phyloP scores from a whole-genome alignment of 2,888 invertebrate genomes.

The Rhagium mordax region DNA sequence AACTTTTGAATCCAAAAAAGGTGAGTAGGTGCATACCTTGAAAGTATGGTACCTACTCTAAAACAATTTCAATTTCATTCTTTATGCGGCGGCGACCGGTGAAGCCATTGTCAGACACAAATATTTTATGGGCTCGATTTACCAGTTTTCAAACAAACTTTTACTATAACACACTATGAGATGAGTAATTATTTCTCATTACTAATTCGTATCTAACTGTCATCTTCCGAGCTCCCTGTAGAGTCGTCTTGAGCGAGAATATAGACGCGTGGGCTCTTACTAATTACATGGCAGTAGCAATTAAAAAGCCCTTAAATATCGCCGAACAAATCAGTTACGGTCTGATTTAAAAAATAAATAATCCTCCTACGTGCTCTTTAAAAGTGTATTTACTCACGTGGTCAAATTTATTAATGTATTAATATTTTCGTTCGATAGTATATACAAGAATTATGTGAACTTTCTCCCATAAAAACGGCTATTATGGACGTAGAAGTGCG shows the following conservation, averaged over 20 bases:
- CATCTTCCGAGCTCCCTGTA: neutral
- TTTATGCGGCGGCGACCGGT: too few relatives aligned
- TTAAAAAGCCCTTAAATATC: slow-evolving; percentile 18
- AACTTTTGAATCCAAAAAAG: too few relatives aligned
- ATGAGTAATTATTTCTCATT: neutral
- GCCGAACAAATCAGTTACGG: slow-evolving; percentile 6
- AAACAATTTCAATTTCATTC: too few relatives aligned
- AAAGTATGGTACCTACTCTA: too few relatives aligned
- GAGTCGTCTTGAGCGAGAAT: neutral
- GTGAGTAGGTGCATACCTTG: too few relatives aligned
- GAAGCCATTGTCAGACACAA: too few relatives aligned
- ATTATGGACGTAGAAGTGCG: neutral
- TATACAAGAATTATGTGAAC: neutral
- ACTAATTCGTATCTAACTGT: neutral
- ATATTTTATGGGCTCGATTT: too few relatives aligned
- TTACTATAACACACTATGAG: neutral
- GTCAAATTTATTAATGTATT: slow-evolving; percentile 2
- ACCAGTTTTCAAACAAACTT: neutral
- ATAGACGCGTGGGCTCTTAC: slow-evolving; percentile 6
- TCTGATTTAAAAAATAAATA: slow-evolving; percentile 13
- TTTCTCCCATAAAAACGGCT: neutral
- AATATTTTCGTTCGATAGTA: neutral
- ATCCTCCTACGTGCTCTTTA: neutral
- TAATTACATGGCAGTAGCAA: slow-evolving; percentile 19
- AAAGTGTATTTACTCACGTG: neutral